Base-by-base conservation (phyloP, 1,140 invertebrate species). In the Papilio helenus region DNA sequence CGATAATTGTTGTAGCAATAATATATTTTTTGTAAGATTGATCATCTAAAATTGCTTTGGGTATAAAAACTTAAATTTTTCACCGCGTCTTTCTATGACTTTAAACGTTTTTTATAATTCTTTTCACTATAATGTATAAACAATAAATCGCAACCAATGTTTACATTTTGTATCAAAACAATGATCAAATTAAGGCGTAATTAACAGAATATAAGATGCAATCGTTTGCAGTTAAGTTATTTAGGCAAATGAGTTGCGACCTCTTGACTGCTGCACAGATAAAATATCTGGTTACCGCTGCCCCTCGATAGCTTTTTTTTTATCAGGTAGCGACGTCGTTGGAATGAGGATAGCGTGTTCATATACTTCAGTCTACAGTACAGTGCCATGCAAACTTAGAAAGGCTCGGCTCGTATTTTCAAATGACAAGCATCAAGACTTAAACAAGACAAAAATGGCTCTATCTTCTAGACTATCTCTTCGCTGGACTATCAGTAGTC, bases 191-290 rank as follows among this genome's bases (percentile, higher is more conserved):
- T 73, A 73, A 73, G 42, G 42, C 39, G 72, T 73, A 44, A 73
- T 44, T 73, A 73, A 73, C 72, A 8, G 39, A 73, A 44, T 46
- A 46, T 73, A 14, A 49, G 16, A 42, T 20, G 42, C n/a, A 46
- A 42, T 44, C 46, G 10, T 72, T 58, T 42, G 34, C 39, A 42
- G 29, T 42, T 23, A 23, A 73, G 39, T 73, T 12, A 73, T 46
- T 73, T 73, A 73, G 72, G 72, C 72, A 44, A 73, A 73, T 73
- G 42, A 73, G 72, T 44, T 73, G 34, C 39, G 20, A 73, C 39
- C 72, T 73, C 18, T 23, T 46, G 42, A 73, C 34, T n/a, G 23
- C 42, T 73, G 42, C n/a, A 42, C 18, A 42, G 72, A 73, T 73
- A 73, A 73, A 46, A 39, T 73, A 42, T 44, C 18, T 42, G 42